Percentiles rank a stretch among this genome's conserved stretches.
Evolutionary conservation across 2,797 vertebrate genomes (phyloP).

Genomic region (Odontamblyopus rebecca): DNA sequence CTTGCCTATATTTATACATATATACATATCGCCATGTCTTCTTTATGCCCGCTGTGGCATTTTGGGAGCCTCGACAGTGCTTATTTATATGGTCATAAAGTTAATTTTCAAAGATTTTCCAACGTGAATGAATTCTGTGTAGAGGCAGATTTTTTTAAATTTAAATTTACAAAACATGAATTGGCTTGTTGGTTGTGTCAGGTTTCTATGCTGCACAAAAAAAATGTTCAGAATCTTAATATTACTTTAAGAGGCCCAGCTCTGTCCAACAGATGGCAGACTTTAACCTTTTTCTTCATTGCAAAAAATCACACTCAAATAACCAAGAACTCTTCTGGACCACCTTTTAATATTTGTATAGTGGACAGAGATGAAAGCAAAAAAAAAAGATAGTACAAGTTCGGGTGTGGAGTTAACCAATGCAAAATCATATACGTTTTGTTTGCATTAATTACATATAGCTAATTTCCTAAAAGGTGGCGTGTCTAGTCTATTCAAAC

Average conservation of each 20-base stretch:
- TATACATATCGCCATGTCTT: too few relatives aligned
- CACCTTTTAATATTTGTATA: neutral
- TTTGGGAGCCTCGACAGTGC: neutral
- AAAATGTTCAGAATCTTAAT: too few relatives aligned
- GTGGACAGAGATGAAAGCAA: too few relatives aligned
- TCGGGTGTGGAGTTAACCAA: too few relatives aligned
- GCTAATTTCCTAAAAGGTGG: too few relatives aligned
- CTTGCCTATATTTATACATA: too few relatives aligned
- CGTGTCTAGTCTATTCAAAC: neutral
- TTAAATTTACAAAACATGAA: neutral
- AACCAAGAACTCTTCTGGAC: neutral
- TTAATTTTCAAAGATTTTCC: neutral
- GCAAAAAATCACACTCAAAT: neutral
- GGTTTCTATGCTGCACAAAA: neutral
- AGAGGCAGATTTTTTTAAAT: too few relatives aligned
- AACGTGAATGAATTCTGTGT: neutral
- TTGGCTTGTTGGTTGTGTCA: neutral
- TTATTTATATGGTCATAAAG: too few relatives aligned
- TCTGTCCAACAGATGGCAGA: slow-evolving; percentile 69
- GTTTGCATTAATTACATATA: too few relatives aligned
- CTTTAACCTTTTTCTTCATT: slow-evolving; percentile 47
- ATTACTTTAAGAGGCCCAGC: neutral
- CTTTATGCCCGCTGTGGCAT: neutral
- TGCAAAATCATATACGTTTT: too few relatives aligned
- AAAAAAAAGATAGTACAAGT: too few relatives aligned